Base-by-base conservation (phyloP, 2,113 vertebrate genomes). In the Calonectris borealis region DNA sequence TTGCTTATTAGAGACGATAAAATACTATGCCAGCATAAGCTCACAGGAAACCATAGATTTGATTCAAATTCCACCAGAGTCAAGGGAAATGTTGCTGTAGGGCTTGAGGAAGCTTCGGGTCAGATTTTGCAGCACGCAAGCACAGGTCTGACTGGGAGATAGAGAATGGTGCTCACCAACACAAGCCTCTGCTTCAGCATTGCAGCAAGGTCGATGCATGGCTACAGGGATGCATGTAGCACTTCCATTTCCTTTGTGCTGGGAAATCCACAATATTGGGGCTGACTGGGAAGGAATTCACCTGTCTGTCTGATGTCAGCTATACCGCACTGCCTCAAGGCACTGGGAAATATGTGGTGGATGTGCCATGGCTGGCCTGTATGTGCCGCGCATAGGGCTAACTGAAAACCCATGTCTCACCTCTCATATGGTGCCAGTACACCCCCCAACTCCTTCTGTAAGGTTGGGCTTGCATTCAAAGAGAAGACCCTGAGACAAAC, bases 161-260 rank as follows among this genome's bases (percentile, higher is more conserved):
- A 51, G 3, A 29, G 20, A 58, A 66, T 4, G 31, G 24, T 11
- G 40, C 13, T 57, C 84, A 70, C 9, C 2, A 0, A 15, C 26
- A 60, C 42, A 44, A 85, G 15, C 18, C 16, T 54, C n/a, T 65
- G 38, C 19, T 70, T 51, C 40, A 69, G 70, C 75, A 20, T 0
- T 31, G n/a, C 70, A 88, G n/a, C 31, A 54, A 81, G n/a, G 31
- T 64, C 83, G 40, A 0, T 2, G 6, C 0, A 1, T n/a, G 49
- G 38, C n/a, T 40, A 42, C 3, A 5, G 27, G 64, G 48, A 15
- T 36, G n/a, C 15, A 52, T 0, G 0, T 0, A 54, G 49, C 29
- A n/a, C 2, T 26, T 22, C 49, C 17, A 3, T 5, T 54, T 49
- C 49, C 21, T 42, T 44, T 12, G 16, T 64, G 42, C 48, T 58